Evolutionary conservation across 2,113 vertebrate species (phyloP).

Genomic region (Catharus fuscescens): DNA sequence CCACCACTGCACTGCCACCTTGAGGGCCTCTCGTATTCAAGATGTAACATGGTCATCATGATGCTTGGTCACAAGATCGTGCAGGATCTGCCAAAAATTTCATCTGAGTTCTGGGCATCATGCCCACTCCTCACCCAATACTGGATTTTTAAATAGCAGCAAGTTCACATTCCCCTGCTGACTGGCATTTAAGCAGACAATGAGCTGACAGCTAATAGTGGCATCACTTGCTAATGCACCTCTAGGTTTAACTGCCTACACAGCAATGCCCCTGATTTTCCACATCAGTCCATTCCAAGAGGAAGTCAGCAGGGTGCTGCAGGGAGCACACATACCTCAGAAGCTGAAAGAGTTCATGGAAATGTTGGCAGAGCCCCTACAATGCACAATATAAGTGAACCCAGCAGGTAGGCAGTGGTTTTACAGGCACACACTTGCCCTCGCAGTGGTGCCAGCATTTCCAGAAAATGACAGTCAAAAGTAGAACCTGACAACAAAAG

Average conservation of each 20-base stretch:
- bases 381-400: not conserved
- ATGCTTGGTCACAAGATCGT: not conserved
- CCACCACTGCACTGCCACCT: not conserved
- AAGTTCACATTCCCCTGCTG: not conserved
- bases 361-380: not conserved
- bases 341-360: not conserved
- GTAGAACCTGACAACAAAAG: not conserved
- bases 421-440: not conserved
- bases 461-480: not conserved
- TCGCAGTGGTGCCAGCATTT: not conserved
- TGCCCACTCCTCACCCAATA: not conserved
- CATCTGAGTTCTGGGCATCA: not conserved
- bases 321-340: not conserved
- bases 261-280: not conserved
- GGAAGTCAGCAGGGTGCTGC: not conserved
- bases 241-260: not conserved
- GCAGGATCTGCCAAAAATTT: not conserved
- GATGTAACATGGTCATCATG: not conserved
- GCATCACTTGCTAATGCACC: not conserved
- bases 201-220: not conserved
- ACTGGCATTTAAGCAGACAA: not conserved
- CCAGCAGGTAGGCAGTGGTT: not conserved
- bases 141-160: not conserved
- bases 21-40: accelerated
- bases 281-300: not conserved